These are phyloP conservation scores for Syndactyla subalaris DNA, from an alignment of 2,797 vertebrate genomes.

Conservation along the genomic window DNA sequence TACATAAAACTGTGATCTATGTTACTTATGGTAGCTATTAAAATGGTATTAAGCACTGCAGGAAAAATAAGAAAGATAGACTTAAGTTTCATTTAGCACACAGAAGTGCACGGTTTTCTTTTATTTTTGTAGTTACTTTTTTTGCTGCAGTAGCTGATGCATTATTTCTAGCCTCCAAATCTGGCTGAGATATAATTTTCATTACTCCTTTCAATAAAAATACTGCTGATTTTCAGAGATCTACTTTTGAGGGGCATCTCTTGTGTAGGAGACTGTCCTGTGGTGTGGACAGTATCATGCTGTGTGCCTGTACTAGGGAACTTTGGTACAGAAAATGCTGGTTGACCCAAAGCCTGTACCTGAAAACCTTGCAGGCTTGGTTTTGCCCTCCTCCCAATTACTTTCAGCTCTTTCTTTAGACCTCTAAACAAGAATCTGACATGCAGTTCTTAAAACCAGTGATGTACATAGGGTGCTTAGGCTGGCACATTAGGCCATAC, in stretches of 20 bases:
- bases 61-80: not conserved
- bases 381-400: not conserved
- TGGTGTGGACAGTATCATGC: not conserved
- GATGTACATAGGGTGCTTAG: not conserved
- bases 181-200: not conserved
- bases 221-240: not conserved
- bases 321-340: not conserved
- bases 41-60: not conserved
- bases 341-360: not conserved
- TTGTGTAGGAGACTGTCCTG: not conserved
- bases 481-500: not conserved
- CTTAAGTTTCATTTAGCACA: not conserved
- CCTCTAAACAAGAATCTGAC: not conserved
- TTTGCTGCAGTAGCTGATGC: not conserved
- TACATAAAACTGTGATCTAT: not conserved
- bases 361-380: not conserved
- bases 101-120: not conserved
- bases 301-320: not conserved
- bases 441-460: not conserved
- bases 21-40: not conserved
- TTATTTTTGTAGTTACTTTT: not conserved
- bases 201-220: not conserved
- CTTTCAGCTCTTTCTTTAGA: not conserved
- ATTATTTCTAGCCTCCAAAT: not conserved
- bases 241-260: not conserved